These are phyloP conservation scores for Harpegnathos saltator DNA, from an alignment of 1,140 invertebrate species.

Conservation along the genomic window DNA sequence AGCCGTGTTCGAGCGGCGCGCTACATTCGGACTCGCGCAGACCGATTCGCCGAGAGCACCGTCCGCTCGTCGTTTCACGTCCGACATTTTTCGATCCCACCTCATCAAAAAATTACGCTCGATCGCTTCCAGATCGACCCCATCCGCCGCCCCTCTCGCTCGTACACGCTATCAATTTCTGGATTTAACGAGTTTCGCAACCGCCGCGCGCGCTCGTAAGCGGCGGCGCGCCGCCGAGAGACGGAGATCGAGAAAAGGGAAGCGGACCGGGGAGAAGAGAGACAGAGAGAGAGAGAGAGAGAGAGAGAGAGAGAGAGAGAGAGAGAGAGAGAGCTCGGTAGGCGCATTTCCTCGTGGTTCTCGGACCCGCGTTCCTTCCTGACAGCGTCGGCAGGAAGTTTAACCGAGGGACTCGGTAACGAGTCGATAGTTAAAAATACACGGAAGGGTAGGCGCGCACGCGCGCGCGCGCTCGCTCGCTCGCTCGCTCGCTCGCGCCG, in stretches of 20 bases:
- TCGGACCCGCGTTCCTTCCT: slow-evolving; percentile 65
- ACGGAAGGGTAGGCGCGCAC: slow-evolving; percentile 49
- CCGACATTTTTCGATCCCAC: background rate
- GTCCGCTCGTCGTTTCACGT: background rate
- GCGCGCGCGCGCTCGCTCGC: background rate
- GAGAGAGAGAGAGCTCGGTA: slow-evolving; percentile 15
- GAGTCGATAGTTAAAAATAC: slow-evolving; percentile 77
- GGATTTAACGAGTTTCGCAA: slow-evolving; percentile 28
- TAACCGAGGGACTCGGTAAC: slow-evolving; percentile 72
- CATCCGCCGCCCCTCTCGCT: background rate
- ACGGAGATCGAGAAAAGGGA: slow-evolving; percentile 21
- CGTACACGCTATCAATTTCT: slow-evolving; percentile 22
- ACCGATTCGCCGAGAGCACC: background rate
- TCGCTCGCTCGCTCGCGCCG: too few relatives aligned
- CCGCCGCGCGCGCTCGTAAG: background rate
- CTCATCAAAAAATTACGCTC: slow-evolving; percentile 26
- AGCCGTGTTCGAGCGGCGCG: background rate
- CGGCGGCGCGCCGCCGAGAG: background rate
- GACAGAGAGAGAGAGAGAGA: slow-evolving; percentile 46
- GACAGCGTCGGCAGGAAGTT: slow-evolving; percentile 77
- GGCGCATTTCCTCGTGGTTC: slow-evolving; percentile 65
- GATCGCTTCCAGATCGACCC: background rate
- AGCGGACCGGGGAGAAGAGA: slow-evolving; percentile 1
- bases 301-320: slow-evolving; percentile 44
- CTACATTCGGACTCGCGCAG: background rate